phyloP scores from a whole-genome alignment of 2,113 vertebrate species.

The Cricetomys ansorgei region DNA sequence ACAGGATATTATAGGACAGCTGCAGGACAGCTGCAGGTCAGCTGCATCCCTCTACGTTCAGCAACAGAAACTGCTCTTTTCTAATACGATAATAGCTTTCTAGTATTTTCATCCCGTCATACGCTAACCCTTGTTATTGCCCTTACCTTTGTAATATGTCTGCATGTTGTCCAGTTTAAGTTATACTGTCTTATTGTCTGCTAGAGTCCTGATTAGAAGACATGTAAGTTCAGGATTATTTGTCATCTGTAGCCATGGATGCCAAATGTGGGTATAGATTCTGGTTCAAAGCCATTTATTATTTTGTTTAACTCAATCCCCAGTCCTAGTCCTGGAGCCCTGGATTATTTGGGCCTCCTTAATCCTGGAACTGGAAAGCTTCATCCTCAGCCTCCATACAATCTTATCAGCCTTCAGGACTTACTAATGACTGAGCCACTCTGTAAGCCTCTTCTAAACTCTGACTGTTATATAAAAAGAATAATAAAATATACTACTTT shows the following conservation, averaged over 20 bases:
- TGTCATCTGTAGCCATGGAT: no score
- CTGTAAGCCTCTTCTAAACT: no score
- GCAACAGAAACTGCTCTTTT: conserved; percentile 29
- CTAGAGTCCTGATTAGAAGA: not conserved
- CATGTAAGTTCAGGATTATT: not conserved
- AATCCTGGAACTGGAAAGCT: no score
- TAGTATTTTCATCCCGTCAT: not conserved
- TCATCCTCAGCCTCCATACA: no score
- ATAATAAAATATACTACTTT: not conserved
- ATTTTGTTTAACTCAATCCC: no score
- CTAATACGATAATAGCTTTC: not conserved
- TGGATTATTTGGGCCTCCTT: no score
- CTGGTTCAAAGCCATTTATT: no score
- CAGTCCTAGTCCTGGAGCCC: no score
- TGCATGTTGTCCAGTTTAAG: not conserved
- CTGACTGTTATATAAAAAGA: not conserved
- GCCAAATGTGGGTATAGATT: no score
- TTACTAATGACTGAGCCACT: no score
- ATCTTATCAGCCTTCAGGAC: no score
- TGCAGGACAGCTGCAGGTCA: not conserved
- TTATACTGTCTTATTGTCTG: conserved; percentile 17
- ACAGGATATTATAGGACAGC: not conserved
- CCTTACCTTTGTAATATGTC: not conserved
- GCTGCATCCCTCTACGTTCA: not conserved
- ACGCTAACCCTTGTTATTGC: not conserved